phyloP scores from a whole-genome alignment of 2,888 invertebrate species.

The Drosophila rellima region DNA sequence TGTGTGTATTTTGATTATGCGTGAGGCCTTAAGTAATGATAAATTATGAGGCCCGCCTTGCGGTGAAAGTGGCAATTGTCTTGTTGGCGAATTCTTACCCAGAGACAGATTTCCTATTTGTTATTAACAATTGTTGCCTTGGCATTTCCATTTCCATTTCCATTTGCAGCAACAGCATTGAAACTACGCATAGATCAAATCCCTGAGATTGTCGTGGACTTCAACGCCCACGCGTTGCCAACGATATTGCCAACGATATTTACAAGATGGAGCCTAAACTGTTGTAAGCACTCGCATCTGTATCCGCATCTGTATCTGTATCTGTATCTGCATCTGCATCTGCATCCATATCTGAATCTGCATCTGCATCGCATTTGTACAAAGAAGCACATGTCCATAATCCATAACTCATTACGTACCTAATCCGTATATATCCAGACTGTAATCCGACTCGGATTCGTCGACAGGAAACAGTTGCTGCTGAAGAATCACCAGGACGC shows the following conservation, averaged over 20 bases:
- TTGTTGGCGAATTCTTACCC: constrained; percentile 66
- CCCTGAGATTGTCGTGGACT: constrained; percentile 20
- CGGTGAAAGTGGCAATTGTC: constrained; percentile 78
- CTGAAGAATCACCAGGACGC: constrained; percentile 82
- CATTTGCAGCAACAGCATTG: constrained; percentile 41
- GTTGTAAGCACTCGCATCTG: constrained; percentile 59
- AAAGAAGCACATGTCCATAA: constrained; percentile 48
- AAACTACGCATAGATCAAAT: constrained; percentile 36
- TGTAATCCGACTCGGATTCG: constrained; percentile 49
- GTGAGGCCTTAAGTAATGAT: constrained; percentile 68
- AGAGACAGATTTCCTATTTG: constrained; percentile 61
- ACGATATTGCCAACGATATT: constrained; percentile 8
- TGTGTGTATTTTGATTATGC: constrained; percentile 46
- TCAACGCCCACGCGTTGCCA: constrained; percentile 22
- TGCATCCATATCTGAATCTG: constrained; percentile 36
- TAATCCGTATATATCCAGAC: constrained; percentile 18
- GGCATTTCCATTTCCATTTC: constrained; percentile 22
- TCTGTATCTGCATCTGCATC: constrained; percentile 29
- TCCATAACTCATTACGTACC: constrained; percentile 12
- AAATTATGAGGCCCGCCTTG: constrained; percentile 64
- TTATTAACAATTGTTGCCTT: constrained; percentile 59
- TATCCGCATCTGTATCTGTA: constrained; percentile 31
- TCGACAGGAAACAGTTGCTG: constrained; percentile 78
- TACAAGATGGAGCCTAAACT: constrained; percentile 66
- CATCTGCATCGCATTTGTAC: constrained; percentile 54